These are phyloP conservation scores for Tanytarsus gracilentus DNA, from an alignment of 2,888 invertebrate genomes.

Conservation along the genomic window DNA sequence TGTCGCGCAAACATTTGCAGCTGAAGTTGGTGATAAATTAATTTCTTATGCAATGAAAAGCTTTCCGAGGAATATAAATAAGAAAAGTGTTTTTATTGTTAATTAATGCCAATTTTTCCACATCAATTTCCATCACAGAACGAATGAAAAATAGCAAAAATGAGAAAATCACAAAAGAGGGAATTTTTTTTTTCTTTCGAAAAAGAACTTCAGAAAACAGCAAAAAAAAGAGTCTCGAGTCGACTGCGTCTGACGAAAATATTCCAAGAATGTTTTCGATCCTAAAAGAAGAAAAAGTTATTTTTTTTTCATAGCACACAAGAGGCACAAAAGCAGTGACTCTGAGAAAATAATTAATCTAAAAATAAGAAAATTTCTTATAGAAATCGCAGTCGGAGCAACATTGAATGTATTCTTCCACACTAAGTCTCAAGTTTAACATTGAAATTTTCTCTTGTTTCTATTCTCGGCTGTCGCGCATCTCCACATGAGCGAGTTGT, in stretches of 20 bases:
- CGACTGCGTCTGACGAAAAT: slow-evolving; percentile 22
- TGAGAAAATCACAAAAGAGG: not conserved
- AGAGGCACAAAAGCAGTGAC: slow-evolving; percentile 20
- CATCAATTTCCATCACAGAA: no score
- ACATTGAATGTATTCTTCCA: slow-evolving; percentile 4
- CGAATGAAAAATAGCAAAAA: no score
- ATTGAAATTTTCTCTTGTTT: slow-evolving; percentile 12
- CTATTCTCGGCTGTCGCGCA: slow-evolving; percentile 7
- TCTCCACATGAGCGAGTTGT: slow-evolving; percentile 2
- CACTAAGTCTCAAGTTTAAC: slow-evolving; percentile 5
- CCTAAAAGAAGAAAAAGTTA: slow-evolving; percentile 19
- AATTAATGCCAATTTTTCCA: no score
- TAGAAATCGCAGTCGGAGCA: slow-evolving; percentile 11
- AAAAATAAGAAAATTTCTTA: slow-evolving; percentile 21
- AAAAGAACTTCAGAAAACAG: slow-evolving; percentile 1
- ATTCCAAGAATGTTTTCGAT: slow-evolving; percentile 28
- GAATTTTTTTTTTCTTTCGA: no score
- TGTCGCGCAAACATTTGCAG: no score
- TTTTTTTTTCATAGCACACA: not conserved
- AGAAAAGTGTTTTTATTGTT: no score
- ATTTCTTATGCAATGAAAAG: no score
- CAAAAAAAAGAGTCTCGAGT: not conserved
- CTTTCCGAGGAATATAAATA: no score
- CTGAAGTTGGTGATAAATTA: no score
- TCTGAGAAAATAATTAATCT: slow-evolving; percentile 27